Percentiles rank a stretch among this genome's conserved stretches.
Conservation (phyloP, 2,113 vertebrate genomes). For the Eurystomus gularis region DNA sequence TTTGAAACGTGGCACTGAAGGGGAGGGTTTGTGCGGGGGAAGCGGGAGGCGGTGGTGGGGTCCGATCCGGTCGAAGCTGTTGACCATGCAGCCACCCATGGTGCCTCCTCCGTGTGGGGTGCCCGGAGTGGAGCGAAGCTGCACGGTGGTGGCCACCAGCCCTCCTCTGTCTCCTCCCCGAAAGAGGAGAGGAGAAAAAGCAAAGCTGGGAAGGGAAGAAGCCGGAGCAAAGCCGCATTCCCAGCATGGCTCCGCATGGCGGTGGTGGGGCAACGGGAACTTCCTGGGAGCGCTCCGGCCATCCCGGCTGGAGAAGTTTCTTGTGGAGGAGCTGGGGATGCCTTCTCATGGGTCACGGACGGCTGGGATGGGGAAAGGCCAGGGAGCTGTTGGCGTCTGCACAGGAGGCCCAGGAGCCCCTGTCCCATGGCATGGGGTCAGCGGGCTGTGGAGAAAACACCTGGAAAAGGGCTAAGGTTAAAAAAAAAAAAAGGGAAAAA, state of each 20-base stretch:
- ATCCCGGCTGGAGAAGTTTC: too few relatives aligned
- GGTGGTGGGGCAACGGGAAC: background rate
- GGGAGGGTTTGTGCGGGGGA: background rate
- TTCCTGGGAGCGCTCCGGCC: background rate
- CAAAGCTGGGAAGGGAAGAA: background rate
- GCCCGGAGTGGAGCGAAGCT: background rate
- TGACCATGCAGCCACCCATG: background rate
- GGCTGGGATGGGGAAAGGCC: background rate
- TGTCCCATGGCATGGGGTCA: background rate
- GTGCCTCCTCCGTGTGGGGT: background rate
- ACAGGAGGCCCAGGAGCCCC: background rate
- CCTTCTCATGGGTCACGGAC: too few relatives aligned
- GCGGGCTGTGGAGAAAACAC: background rate
- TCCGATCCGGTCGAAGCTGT: background rate
- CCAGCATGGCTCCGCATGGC: background rate
- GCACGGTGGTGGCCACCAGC: background rate
- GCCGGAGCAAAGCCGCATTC: background rate
- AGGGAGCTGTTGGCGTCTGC: background rate
- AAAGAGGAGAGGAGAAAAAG: slow-evolving; percentile 11
- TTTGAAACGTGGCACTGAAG: slow-evolving; percentile 77
- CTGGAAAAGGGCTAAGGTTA: background rate
- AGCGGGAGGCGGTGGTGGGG: background rate
- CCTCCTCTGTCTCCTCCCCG: slow-evolving; percentile 7
- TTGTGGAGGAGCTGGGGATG: too few relatives aligned
- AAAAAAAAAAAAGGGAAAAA: background rate